phyloP scores from a whole-genome alignment of 2,797 vertebrate species.

The Rhadinocentrus ornatus region DNA sequence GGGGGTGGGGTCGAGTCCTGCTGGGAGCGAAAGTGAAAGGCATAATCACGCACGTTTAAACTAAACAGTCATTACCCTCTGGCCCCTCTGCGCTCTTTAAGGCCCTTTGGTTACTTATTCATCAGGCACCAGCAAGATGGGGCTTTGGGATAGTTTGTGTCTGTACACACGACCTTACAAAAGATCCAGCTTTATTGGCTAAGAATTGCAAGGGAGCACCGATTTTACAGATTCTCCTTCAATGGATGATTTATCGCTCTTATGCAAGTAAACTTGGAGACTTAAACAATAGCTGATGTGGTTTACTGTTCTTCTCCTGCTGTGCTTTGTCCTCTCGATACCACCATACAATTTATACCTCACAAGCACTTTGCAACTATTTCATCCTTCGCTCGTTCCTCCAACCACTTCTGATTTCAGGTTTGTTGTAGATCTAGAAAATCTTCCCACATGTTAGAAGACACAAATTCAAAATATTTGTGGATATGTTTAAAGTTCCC shows the following conservation, averaged over 20 bases:
- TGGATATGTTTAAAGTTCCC: background rate
- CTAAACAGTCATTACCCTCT: conserved; percentile 71
- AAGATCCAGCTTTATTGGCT: conserved; percentile 46
- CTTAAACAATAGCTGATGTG: conserved; percentile 59
- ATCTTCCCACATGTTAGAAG: conserved; percentile 18
- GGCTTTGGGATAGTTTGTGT: conserved; percentile 38
- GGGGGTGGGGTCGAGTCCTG: conserved; percentile 39
- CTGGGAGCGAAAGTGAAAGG: conserved; percentile 67
- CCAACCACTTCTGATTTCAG: conserved; percentile 39
- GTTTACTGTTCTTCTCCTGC: conserved; percentile 52
- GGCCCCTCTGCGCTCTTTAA: conserved; percentile 59
- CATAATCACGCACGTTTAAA: conserved; percentile 75
- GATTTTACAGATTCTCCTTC: conserved; percentile 44
- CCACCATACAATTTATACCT: conserved; percentile 69
- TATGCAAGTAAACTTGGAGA: conserved; percentile 45
- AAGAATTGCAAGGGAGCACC: conserved; percentile 29
- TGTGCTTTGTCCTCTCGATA: conserved; percentile 59
- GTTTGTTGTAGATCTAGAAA: conserved; percentile 16
- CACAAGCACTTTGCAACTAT: conserved; percentile 64
- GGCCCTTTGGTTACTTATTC: conserved; percentile 66
- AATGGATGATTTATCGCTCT: conserved; percentile 56
- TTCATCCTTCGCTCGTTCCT: conserved; percentile 38
- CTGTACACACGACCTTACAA: conserved; percentile 39
- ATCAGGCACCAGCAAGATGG: conserved; percentile 62
- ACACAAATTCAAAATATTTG: conserved; percentile 17